Percentiles rank a stretch among this genome's conserved stretches.
Evolutionary conservation across 2,113 vertebrate genomes (phyloP).

Genomic region (Indri indri): DNA sequence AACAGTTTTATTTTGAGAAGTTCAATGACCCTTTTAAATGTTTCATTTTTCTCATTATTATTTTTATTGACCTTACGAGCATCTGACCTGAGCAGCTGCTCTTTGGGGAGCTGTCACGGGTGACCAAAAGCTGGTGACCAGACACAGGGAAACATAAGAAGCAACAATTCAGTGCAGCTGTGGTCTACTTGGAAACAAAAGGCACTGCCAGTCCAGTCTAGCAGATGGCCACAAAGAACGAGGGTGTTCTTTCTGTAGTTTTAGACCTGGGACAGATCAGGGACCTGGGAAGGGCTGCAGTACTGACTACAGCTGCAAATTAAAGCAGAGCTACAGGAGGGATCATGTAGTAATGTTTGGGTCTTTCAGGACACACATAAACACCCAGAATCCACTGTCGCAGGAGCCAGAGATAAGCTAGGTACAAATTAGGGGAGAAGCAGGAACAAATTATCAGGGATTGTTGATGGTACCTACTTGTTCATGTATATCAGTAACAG

Average conservation of each 20-base stretch:
- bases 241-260: neutral
- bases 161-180: neutral
- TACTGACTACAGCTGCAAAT: neutral
- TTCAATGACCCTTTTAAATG: conserved; percentile 49
- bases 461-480: neutral
- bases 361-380: neutral
- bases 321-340: neutral
- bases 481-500: neutral
- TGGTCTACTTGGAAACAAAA: neutral
- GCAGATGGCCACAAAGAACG: neutral
- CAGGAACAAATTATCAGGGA: neutral
- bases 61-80: conserved; percentile 43
- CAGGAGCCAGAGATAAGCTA: neutral
- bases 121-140: conserved; percentile 5
- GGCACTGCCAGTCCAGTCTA: neutral
- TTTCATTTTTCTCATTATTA: conserved; percentile 46
- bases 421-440: neutral
- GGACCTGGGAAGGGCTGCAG: neutral
- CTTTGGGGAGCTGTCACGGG: neutral
- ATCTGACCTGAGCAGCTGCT: conserved; percentile 31
- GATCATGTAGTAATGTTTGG: neutral
- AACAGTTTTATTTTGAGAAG: conserved; percentile 38
- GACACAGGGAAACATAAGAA: neutral
- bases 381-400: neutral
- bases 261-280: neutral